Percentiles rank a stretch among this genome's conserved stretches.
These are phyloP conservation scores for Caenorhabditis uteleia DNA, from an alignment of 2,888 invertebrate genomes.

Conservation along the genomic window DNA sequence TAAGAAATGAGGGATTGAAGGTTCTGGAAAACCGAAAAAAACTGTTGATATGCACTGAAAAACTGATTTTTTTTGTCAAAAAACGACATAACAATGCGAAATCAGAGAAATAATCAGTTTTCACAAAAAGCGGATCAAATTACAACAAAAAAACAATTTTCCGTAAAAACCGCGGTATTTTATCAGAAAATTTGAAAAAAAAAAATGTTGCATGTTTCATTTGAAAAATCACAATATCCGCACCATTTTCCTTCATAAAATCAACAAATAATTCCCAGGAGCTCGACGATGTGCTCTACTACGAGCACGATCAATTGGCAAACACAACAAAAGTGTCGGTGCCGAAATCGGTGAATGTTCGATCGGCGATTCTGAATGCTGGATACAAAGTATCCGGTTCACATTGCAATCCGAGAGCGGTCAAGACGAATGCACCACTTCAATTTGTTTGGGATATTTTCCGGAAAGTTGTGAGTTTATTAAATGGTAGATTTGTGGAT, in stretches of 20 bases:
- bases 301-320: slow-evolving; percentile 81
- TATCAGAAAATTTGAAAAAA: too few species aligned
- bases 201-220: too few species aligned
- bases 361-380: slow-evolving; percentile 87
- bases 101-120: too few species aligned
- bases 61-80: too few species aligned
- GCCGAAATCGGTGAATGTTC: slow-evolving; percentile 71
- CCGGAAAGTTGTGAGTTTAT: slow-evolving; percentile 74
- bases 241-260: too few species aligned
- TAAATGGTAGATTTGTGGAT: neutral
- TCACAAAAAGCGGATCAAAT: too few species aligned
- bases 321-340: slow-evolving; percentile 73
- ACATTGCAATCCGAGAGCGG: slow-evolving; percentile 84
- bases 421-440: slow-evolving; percentile 91
- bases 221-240: too few species aligned
- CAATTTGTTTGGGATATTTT: slow-evolving; percentile 89
- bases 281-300: slow-evolving; percentile 80
- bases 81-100: too few species aligned
- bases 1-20: slow-evolving; percentile 11
- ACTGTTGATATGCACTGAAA: too few species aligned
- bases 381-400: slow-evolving; percentile 84
- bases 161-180: too few species aligned
- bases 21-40: too few species aligned
- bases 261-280: slow-evolving; percentile 77
- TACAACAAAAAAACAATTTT: too few species aligned